A percentile compares a stretch with the other conserved stretches of the same genome.
phyloP scores from a whole-genome alignment of 2,797 vertebrate genomes.

The Cebuella pygmaea region DNA sequence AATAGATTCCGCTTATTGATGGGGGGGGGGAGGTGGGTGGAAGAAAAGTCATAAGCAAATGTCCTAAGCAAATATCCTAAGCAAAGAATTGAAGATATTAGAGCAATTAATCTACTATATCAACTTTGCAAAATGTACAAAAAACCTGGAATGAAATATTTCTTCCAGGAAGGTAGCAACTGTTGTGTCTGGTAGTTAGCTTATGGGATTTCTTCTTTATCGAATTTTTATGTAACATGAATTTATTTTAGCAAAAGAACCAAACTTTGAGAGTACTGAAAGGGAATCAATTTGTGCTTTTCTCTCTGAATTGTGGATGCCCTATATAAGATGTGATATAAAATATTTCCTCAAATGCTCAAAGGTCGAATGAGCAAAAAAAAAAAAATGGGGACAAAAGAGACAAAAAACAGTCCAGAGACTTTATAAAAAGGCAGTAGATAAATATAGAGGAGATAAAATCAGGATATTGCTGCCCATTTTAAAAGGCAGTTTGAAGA shows the following conservation, averaged over 20 bases:
- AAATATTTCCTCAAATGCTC: neutral
- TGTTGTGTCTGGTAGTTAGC: neutral
- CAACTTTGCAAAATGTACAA: neutral
- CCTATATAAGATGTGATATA: neutral
- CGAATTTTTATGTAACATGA: neutral
- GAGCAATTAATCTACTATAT: fast-evolving
- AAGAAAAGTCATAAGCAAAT: neutral
- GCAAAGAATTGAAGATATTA: neutral
- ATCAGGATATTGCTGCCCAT: neutral
- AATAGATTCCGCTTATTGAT: no score
- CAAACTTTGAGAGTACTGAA: neutral
- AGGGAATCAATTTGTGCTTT: neutral
- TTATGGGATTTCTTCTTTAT: no score
- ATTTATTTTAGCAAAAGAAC: neutral
- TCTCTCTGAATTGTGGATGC: neutral
- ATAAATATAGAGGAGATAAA: neutral
- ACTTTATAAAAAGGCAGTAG: neutral
- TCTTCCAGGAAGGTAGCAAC: neutral
- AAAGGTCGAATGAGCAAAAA: neutral
- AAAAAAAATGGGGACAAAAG: neutral
- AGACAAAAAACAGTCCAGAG: neutral
- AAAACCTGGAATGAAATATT: neutral
- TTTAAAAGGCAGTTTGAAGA: neutral
- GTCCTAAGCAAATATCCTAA: no score
- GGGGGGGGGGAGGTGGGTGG: no score